Percentiles rank a stretch among this genome's conserved stretches.
Evolutionary conservation across 2,888 invertebrate species (phyloP).

Genomic region (Eudasyphora cyanicolor): DNA sequence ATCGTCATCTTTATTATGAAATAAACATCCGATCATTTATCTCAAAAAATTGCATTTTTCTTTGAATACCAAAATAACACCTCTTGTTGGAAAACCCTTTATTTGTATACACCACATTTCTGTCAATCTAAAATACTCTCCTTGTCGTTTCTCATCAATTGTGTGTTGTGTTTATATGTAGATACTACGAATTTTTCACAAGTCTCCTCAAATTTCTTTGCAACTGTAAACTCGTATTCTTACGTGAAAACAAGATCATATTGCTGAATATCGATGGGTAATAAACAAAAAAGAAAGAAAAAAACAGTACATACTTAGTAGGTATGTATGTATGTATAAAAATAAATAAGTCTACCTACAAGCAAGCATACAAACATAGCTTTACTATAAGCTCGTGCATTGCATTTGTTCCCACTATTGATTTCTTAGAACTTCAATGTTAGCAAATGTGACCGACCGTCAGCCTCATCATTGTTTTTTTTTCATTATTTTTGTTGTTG

Average conservation of each 20-base stretch:
- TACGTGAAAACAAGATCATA: background rate
- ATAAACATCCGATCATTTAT: too few species aligned
- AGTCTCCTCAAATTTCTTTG: background rate
- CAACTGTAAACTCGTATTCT: background rate
- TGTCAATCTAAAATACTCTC: too few species aligned
- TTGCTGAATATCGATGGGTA: background rate
- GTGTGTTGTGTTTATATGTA: too few species aligned
- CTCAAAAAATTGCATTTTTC: too few species aligned
- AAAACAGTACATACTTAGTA: background rate
- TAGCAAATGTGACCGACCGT: background rate
- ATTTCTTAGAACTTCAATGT: background rate
- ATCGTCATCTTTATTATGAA: too few species aligned
- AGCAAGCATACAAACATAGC: background rate
- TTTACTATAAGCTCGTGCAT: background rate
- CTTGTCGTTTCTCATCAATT: too few species aligned
- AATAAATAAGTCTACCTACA: too few species aligned
- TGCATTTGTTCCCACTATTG: background rate
- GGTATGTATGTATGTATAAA: too few species aligned
- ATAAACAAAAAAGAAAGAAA: background rate
- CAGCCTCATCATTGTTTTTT: background rate
- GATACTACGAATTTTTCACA: background rate
- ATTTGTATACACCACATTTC: too few species aligned
- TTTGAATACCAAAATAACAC: too few species aligned
- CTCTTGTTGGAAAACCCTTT: too few species aligned
- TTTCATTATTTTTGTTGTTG: constrained; percentile 2